A percentile compares a stretch with the other conserved stretches of the same genome.
Conservation (phyloP, 2,888 invertebrate genomes). For the Eristalis pertinax region DNA sequence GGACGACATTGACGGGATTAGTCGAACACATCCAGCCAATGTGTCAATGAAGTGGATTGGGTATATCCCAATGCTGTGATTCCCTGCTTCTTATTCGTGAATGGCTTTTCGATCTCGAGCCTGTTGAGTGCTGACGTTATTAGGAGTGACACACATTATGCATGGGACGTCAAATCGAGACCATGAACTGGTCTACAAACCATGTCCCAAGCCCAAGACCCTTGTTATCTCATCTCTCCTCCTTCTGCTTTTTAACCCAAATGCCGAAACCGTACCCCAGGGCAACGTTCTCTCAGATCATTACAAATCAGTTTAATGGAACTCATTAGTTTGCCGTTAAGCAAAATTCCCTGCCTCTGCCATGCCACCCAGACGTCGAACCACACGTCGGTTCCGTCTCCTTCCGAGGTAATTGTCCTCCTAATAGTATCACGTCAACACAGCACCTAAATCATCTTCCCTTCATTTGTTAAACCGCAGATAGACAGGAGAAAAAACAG, state of each 20-base stretch:
- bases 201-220: too few species aligned
- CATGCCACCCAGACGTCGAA: not conserved
- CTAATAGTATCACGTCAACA: constrained; percentile 31
- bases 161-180: too few species aligned
- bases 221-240: not conserved
- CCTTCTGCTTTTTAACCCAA: not conserved
- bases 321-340: not conserved
- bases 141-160: too few species aligned
- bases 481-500: not conserved
- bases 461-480: constrained; percentile 16
- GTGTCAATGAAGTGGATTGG: too few species aligned
- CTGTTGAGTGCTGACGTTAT: too few species aligned
- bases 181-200: too few species aligned
- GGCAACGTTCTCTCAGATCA: not conserved
- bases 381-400: not conserved
- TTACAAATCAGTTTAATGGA: not conserved
- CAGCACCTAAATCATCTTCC: constrained; percentile 20
- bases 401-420: constrained; percentile 24
- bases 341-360: not conserved
- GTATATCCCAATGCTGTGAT: too few species aligned
- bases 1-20: too few species aligned
- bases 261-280: not conserved
- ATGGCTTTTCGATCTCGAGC: too few species aligned
- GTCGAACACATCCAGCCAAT: too few species aligned
- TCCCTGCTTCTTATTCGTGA: too few species aligned